phyloP scores from a whole-genome alignment of 2,888 invertebrate species.

The Cordilura impudica region DNA sequence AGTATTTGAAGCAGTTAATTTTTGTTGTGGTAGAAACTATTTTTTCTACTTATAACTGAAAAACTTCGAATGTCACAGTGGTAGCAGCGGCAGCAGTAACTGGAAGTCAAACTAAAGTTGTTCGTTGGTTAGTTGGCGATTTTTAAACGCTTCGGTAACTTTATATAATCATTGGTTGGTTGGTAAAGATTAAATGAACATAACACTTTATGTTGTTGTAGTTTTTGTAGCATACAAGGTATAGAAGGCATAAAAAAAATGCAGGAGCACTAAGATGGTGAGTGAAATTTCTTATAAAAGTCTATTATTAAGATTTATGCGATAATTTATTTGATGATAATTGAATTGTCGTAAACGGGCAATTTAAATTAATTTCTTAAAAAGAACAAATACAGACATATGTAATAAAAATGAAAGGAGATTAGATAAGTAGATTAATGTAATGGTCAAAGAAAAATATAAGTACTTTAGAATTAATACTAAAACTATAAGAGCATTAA shows the following conservation, averaged over 20 bases:
- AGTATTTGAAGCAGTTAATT: background rate
- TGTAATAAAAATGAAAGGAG: too few species aligned
- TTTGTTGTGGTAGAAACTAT: background rate
- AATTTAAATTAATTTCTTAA: slow-evolving; percentile 34
- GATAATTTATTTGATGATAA: slow-evolving; percentile 36
- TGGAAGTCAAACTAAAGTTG: slow-evolving; percentile 19
- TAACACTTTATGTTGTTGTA: background rate
- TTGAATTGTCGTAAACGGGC: slow-evolving; percentile 32
- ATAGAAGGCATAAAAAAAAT: slow-evolving; percentile 11
- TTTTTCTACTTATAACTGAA: background rate
- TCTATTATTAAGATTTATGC: slow-evolving; percentile 47
- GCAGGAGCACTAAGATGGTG: background rate
- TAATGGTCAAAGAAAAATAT: too few species aligned
- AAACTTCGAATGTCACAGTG: slow-evolving; percentile 16
- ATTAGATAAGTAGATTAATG: too few species aligned
- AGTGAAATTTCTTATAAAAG: slow-evolving; percentile 31
- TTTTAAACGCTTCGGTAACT: slow-evolving; percentile 41
- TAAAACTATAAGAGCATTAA: too few species aligned
- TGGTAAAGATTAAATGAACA: slow-evolving; percentile 15
- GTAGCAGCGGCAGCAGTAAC: background rate
- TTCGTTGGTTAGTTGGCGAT: slow-evolving; percentile 21
- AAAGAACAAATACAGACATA: too few species aligned
- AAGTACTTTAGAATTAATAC: too few species aligned
- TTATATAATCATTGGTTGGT: slow-evolving; percentile 16
- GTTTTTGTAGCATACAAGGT: background rate